Base-by-base conservation (phyloP, 2,797 vertebrate genomes). In the Thamnophis elegans region DNA sequence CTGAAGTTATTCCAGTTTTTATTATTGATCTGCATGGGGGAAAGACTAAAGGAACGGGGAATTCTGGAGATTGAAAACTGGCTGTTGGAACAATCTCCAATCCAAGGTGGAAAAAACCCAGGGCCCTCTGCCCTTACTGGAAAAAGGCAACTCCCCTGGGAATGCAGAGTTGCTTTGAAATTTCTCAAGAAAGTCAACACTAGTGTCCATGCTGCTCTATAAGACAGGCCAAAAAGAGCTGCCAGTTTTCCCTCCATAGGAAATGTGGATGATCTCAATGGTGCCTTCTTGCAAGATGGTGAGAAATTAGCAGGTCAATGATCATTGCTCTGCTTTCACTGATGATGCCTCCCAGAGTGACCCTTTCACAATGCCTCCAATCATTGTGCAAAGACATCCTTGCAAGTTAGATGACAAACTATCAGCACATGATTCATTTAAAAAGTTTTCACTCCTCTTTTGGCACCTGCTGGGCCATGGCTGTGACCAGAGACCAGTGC, bases 1-100 rank as follows among this genome's bases (percentile, higher is more conserved):
- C 92, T 92, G 62, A 87, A 90, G 93, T 89, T 90, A 92, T 93
- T 92, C 55, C 55, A 60, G 32, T 73, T 9, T 9, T 78, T 65
- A 28, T 87, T 51, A 14, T 22, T 54, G 10, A 54, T 51, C 26
- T 51, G 91, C 88, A 82, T 82, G 62, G 62, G 87, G 87, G 73
- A 53, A 36, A 59, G 13, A 73, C 11, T 1, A 32, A 68, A 58
- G 11, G 36, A 60, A 36, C 8, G 32, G 88, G 32, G 42, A 28
- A 13, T 5, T 32, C 12, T 55, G 54, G 89, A 90, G 82, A 28
- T 87, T 87, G 92, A n/a, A 58, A 36, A 42, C 55, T 32, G 42
- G 28, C 4, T 54, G 14, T 25, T 53, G 22, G 85, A 93, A 65
- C 36, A 78, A 78, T 78, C 36, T 42, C 73, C 36, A 78, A 22